Evolutionary conservation across 2,888 invertebrate species (phyloP).

Genomic region (Agrotis exclamationis): DNA sequence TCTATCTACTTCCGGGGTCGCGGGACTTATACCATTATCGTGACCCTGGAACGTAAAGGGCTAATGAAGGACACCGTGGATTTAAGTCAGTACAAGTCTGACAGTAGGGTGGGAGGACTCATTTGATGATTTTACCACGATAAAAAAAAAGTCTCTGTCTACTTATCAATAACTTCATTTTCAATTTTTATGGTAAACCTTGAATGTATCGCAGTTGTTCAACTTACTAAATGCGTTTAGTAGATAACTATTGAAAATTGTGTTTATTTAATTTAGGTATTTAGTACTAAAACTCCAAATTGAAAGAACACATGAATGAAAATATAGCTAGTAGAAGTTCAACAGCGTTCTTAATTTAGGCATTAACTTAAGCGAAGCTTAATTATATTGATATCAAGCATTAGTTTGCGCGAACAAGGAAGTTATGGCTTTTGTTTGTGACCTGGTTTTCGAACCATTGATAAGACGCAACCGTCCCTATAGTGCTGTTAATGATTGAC

Average conservation of each 20-base stretch:
- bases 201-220: background rate
- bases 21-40: no score
- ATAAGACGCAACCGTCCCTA: constrained; percentile 16
- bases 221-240: no score
- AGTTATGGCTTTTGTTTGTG: constrained; percentile 28
- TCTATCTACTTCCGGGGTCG: no score
- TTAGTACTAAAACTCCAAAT: background rate
- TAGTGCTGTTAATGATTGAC: constrained; percentile 49
- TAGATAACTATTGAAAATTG: background rate
- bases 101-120: no score
- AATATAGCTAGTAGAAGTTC: background rate
- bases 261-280: background rate
- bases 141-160: no score
- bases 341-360: no score
- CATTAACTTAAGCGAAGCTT: background rate
- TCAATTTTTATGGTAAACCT: background rate
- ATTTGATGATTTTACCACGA: no score
- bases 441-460: constrained; percentile 39
- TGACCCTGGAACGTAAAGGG: no score
- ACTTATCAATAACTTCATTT: background rate
- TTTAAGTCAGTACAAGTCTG: no score
- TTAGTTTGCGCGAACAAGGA: background rate
- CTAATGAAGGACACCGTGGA: no score
- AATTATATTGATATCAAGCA: background rate
- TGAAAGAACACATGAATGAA: no score